Evolutionary conservation across 2,888 invertebrate genomes (phyloP), one percentile per base, ranked within the genome.

Genomic region (Tenthredo amoena): DNA sequence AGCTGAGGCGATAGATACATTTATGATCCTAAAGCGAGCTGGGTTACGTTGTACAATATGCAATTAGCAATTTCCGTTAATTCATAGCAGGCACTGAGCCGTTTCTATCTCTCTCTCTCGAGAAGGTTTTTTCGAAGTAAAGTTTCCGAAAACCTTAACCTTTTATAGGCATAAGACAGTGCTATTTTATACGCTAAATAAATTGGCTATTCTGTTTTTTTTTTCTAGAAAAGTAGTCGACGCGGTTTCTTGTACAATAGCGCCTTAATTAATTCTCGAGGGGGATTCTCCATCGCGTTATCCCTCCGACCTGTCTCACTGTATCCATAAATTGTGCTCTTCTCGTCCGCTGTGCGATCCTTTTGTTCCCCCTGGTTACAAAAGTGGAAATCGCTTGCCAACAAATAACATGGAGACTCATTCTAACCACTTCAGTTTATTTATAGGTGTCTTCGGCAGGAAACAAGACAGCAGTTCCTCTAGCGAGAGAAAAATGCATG

Each of bases 191-290:
- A 37, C 18, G 79, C 81, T 83, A 18, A 83, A 83, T 71, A 47
- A 83, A 83, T 83, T 47, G 68, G 10, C 83, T 50, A 50, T 83
- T 62, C n/a, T 62, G 43, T 50, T 18, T 34, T 26, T 18, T 34
- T 26, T 83, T 83, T 82, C 65, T 71, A 68, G 65, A 68, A 83
- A 71, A 83, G 83, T 83, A 50, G 83, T 43, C 43, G 83, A 37
- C 37, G 81, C 62, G 62, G 62, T 62, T 83, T 71, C 83, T 68
- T 71, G 83, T 71, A 83, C 83, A 83, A 83, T 83, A 71, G 83
- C 68, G 68, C 50, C 83, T 83, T 83, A 83, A 83, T 83, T 83
- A 83, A 83, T 83, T 83, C 83, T 83, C 83, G 47, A 18, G 83
- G 68, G 83, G 81, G 37, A 62, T 81, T 40, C 62, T 5, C 81